These are phyloP conservation scores for Lemur catta DNA, from an alignment of 2,797 vertebrate species.

Conservation along the genomic window DNA sequence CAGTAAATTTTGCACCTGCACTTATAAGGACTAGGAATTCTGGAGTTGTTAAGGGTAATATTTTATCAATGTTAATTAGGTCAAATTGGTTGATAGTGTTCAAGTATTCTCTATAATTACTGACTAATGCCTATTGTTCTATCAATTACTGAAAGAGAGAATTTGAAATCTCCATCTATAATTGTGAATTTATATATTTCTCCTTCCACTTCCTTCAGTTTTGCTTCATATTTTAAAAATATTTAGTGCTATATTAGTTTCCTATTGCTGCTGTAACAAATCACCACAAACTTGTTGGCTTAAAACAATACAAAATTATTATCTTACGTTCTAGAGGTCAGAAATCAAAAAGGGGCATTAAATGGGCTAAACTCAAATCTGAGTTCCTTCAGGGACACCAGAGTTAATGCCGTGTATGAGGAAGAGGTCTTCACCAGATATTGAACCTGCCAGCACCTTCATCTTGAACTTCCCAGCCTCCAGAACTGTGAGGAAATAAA, in stretches of 20 bases:
- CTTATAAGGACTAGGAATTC: neutral
- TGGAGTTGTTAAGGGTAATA: neutral
- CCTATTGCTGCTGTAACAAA: neutral
- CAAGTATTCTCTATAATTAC: neutral
- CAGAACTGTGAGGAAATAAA: neutral
- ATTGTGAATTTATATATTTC: neutral
- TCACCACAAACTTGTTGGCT: neutral
- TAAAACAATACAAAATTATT: neutral
- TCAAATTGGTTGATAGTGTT: neutral
- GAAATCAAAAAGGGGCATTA: neutral
- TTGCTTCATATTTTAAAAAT: neutral
- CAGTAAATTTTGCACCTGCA: neutral
- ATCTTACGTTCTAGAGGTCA: neutral
- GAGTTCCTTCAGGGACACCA: neutral
- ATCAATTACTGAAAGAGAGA: neutral
- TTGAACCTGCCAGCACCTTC: neutral
- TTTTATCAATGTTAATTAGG: neutral
- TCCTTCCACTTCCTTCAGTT: neutral
- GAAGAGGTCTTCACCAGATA: neutral
- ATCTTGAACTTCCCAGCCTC: neutral
- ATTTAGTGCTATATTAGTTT: neutral
- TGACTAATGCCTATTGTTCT: neutral
- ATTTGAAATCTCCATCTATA: neutral
- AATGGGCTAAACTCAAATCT: neutral
- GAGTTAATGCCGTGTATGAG: neutral